Conservation (phyloP, 2,888 invertebrate genomes). For the Drosophila putrida region DNA sequence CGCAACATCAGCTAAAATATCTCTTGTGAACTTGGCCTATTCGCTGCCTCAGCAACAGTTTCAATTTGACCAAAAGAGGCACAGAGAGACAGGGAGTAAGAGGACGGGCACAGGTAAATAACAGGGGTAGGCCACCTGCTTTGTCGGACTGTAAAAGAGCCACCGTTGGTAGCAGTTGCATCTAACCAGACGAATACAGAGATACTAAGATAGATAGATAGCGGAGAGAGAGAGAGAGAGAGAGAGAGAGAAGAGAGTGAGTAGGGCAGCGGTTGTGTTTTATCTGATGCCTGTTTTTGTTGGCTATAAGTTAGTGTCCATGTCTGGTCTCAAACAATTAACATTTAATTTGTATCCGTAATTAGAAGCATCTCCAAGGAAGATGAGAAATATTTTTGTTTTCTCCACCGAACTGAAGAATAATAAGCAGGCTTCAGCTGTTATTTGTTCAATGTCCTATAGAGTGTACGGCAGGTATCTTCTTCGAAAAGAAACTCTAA, state of each 20-base stretch:
- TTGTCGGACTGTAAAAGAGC: slow-evolving; percentile 23
- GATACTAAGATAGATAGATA: too few relatives aligned
- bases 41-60: slow-evolving; percentile 61
- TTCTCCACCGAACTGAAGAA: background rate
- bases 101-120: slow-evolving; percentile 28
- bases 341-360: slow-evolving; percentile 67
- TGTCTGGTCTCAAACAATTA: slow-evolving; percentile 73
- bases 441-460: background rate
- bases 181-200: background rate
- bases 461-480: too few relatives aligned
- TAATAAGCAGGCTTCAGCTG: slow-evolving; percentile 27
- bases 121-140: slow-evolving; percentile 9
- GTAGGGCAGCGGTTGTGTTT: slow-evolving; percentile 15
- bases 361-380: slow-evolving; percentile 43
- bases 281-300: slow-evolving; percentile 44
- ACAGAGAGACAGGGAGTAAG: background rate
- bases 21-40: slow-evolving; percentile 27
- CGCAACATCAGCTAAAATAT: slow-evolving; percentile 65
- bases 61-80: slow-evolving; percentile 17
- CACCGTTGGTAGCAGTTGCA: slow-evolving; percentile 40
- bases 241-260: background rate
- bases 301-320: slow-evolving; percentile 61
- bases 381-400: background rate
- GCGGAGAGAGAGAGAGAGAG: background rate
- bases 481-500: too few relatives aligned